Evolutionary conservation across 2,113 vertebrate species (phyloP).

Genomic region (Odobenus rosmarus): DNA sequence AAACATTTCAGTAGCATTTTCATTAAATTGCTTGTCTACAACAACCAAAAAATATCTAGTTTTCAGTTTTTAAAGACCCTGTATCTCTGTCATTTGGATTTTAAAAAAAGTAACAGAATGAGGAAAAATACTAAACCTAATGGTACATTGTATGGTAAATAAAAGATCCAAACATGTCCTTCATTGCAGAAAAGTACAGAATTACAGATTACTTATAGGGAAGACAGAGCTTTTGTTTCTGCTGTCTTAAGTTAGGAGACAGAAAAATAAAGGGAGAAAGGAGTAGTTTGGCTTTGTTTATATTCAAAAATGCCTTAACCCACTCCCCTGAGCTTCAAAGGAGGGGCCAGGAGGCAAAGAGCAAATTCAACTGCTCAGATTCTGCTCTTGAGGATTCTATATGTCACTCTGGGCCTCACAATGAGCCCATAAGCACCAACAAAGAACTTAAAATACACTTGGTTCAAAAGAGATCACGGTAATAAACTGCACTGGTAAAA

Average conservation of each 20-base stretch:
- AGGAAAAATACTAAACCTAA: not conserved
- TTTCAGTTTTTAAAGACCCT: slow-evolving; percentile 74
- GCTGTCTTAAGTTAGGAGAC: not conserved
- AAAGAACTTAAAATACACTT: slow-evolving; percentile 16
- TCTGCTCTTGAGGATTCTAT: not conserved
- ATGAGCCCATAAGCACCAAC: not conserved
- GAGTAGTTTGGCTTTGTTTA: not conserved
- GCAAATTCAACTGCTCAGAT: not conserved
- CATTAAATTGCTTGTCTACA: slow-evolving; percentile 82
- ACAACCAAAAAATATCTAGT: slow-evolving; percentile 59
- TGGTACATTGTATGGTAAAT: not conserved
- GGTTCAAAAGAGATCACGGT: not conserved
- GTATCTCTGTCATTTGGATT: slow-evolving; percentile 12
- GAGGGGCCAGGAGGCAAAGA: not conserved
- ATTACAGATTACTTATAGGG: not conserved
- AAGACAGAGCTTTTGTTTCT: slow-evolving; percentile 2
- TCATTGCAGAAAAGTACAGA: not conserved
- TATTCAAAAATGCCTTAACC: not conserved
- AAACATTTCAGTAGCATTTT: slow-evolving; percentile 83
- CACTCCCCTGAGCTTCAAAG: not conserved
- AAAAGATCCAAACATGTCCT: slow-evolving; percentile 9
- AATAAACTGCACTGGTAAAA: not conserved
- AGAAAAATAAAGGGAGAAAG: slow-evolving; percentile 2
- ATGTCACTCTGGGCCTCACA: not conserved
- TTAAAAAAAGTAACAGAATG: slow-evolving; percentile 7